Evolutionary conservation across 2,113 vertebrate species (phyloP).

Genomic region (Platichthys stellatus): DNA sequence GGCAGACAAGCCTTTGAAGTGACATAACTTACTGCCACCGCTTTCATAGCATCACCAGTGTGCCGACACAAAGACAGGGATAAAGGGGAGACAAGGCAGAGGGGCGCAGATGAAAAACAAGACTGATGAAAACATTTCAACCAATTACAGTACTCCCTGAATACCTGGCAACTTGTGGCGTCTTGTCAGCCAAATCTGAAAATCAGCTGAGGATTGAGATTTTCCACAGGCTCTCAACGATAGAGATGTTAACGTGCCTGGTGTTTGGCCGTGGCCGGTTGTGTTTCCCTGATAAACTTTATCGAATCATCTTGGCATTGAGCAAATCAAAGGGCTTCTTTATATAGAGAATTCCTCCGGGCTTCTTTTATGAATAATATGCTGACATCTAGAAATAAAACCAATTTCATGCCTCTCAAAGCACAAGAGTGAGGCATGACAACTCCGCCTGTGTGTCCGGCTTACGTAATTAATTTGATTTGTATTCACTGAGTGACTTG

Average conservation of each 20-base stretch:
- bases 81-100: conserved; percentile 22
- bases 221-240: conserved; percentile 10
- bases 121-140: conserved; percentile 41
- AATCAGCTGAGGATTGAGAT: conserved; percentile 33
- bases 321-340: conserved; percentile 42
- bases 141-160: conserved; percentile 21
- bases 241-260: conserved; percentile 7
- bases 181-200: conserved; percentile 14
- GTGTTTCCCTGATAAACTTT: conserved; percentile 41
- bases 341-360: conserved; percentile 31
- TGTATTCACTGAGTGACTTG: conserved; percentile 64
- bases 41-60: conserved; percentile 64
- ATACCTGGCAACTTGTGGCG: conserved; percentile 20
- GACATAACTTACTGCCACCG: conserved; percentile 76
- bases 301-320: conserved; percentile 38
- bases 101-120: conserved; percentile 41
- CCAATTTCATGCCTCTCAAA: conserved; percentile 76
- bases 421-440: conserved; percentile 71
- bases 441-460: conserved; percentile 59
- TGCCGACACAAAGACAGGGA: conserved; percentile 64
- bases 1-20: conserved; percentile 78
- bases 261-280: conserved; percentile 3
- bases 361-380: conserved; percentile 48
- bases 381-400: conserved; percentile 74
- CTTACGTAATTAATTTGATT: conserved; percentile 77